Conservation (phyloP, 2,797 vertebrate species). For the Syngnathus rostellatus region DNA sequence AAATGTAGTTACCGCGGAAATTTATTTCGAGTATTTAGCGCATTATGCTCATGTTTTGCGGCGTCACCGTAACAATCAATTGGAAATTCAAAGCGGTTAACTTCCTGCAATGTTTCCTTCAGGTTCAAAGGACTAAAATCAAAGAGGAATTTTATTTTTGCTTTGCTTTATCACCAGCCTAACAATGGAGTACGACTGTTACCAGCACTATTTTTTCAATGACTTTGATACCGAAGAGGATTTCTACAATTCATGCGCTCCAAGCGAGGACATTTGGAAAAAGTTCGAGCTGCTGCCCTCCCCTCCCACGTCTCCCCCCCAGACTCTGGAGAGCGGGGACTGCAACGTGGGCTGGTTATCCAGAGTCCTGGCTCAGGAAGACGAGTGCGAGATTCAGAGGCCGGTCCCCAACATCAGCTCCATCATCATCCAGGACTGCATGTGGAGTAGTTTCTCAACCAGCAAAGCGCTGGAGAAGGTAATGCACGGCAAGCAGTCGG, state of each 20-base stretch:
- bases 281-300: slow-evolving; percentile 94
- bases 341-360: slow-evolving; percentile 63
- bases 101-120: slow-evolving; percentile 19
- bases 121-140: slow-evolving; percentile 26
- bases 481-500: slow-evolving; percentile 64
- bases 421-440: slow-evolving; percentile 91
- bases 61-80: not conserved
- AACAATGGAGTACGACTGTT: slow-evolving; percentile 82
- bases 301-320: slow-evolving; percentile 80
- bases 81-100: slow-evolving; percentile 10
- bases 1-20: not conserved
- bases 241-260: slow-evolving; percentile 88
- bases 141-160: slow-evolving; percentile 24
- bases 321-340: slow-evolving; percentile 54
- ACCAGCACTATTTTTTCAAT: slow-evolving; percentile 87
- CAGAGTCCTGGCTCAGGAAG: slow-evolving; percentile 70
- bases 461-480: slow-evolving; percentile 84
- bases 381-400: slow-evolving; percentile 69
- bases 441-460: slow-evolving; percentile 95
- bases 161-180: not conserved
- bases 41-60: not conserved
- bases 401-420: slow-evolving; percentile 83
- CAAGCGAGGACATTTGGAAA: slow-evolving; percentile 98
- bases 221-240: slow-evolving; percentile 80
- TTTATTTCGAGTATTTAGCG: not conserved